Evolutionary conservation across 2,888 invertebrate genomes (phyloP), one percentile per base, ranked within the genome.

Genomic region (Shargacucullia verbasci): DNA sequence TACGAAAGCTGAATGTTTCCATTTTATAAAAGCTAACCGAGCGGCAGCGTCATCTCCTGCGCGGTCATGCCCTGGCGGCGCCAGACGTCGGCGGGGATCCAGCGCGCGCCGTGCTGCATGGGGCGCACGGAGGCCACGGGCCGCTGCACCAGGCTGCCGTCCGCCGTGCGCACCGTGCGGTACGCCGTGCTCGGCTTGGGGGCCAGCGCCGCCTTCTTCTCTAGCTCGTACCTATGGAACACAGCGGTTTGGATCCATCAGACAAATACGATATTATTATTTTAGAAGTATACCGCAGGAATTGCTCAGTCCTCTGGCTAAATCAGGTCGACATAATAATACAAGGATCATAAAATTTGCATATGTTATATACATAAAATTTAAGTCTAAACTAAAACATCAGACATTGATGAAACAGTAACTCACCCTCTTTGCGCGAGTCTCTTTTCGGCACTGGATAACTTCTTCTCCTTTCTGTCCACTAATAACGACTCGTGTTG

Each of bases 401-500:
- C 9, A 29, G 29, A 9, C n/a, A n/a, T 29, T 29, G 29, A 9
- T 4, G 29, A 9, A 9, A 8, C 8, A 4, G 29, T 29, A 39
- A 76, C 88, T 84, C 64, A 94, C 88, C 95, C 95, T 80, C 98
- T 96, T 84, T 99, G 98, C 0, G 99, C 99, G 50, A 99, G 92
- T 71, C 98, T 94, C 86, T 99, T 99, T 86, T 99, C 99, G 27
- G 98, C 97, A 82, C 97, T 97, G 0, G 99, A 98, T 39, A 99
- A 91, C 81, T 99, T 98, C 87, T 99, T 97, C 81, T 99, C 99
- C 84, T 99, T 99, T 39, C 98, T 95, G 88, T 99, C 99, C 3
- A 99, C 97, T 31, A 99, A 94, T 50, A 99, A 93, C 9, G 99
- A 98, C 87, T 99, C 99, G 83, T 99, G 99, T 78, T 98, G 97